Conservation (phyloP, 1,140 invertebrate species). For the Lanistes nyassanus region DNA sequence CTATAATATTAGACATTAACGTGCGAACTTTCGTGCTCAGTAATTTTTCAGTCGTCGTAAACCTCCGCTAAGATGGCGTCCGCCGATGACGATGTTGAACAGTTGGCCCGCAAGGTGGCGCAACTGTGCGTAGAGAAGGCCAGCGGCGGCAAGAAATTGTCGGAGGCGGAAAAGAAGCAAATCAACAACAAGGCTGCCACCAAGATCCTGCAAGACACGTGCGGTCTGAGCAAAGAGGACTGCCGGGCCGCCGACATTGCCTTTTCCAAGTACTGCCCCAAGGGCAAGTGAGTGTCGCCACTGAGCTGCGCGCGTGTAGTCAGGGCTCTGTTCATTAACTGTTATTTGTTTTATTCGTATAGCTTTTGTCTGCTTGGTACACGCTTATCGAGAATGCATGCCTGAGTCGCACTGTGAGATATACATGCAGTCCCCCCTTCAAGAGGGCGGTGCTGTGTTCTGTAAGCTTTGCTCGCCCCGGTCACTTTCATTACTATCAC, state of each 20-base stretch:
- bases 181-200: slow-evolving; percentile 1
- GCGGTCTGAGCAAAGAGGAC: background rate
- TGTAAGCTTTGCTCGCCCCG: no score
- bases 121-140: slow-evolving; percentile 12
- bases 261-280: slow-evolving; percentile 18
- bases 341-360: no score
- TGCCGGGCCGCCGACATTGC: background rate
- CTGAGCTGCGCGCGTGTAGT: background rate
- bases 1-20: no score
- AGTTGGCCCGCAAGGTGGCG: background rate
- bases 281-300: slow-evolving; percentile 10
- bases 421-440: no score
- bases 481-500: no score
- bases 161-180: background rate
- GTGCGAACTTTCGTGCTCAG: no score
- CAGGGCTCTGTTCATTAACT: no score
- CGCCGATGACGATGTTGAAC: background rate
- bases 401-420: no score
- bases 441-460: no score
- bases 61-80: background rate
- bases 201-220: background rate
- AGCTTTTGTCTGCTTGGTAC: no score
- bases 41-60: background rate
- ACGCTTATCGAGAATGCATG: no score
- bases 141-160: background rate